Evolutionary conservation across 1,140 invertebrate genomes (phyloP).

Genomic region (Drosophila setifemur): DNA sequence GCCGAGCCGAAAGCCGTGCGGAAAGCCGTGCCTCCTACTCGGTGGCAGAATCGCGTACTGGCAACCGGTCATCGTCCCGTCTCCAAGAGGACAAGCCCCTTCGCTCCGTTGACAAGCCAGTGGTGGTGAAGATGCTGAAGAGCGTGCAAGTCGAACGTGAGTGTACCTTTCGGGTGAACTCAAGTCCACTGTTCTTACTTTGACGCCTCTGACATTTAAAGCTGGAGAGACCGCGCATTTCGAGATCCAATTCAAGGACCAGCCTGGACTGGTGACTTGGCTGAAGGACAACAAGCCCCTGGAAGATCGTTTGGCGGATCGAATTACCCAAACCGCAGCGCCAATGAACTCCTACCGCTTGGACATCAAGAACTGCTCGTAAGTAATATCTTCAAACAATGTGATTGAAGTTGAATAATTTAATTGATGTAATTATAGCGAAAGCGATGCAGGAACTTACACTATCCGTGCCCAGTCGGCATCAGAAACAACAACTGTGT

Average conservation of each 20-base stretch:
- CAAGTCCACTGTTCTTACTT: too few relatives aligned
- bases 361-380: constrained; percentile 90
- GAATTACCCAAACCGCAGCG: constrained; percentile 86
- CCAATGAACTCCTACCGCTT: constrained; percentile 86
- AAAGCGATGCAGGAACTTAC: constrained; percentile 94
- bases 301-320: constrained; percentile 89
- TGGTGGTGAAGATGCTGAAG: constrained; percentile 88
- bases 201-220: constrained; percentile 71
- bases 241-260: constrained; percentile 89
- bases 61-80: constrained; percentile 53
- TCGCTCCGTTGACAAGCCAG: constrained; percentile 83
- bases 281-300: constrained; percentile 94
- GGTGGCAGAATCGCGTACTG: constrained; percentile 52
- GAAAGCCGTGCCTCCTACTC: constrained; percentile 63
- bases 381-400: background rate
- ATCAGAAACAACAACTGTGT: constrained; percentile 91
- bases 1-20: constrained; percentile 61
- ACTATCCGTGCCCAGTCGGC: constrained; percentile 93
- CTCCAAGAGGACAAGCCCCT: constrained; percentile 53
- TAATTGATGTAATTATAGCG: constrained; percentile 68
- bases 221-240: constrained; percentile 94
- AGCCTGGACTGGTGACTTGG: constrained; percentile 89
- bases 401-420: background rate
- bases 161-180: constrained; percentile 69
- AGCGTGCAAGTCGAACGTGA: constrained; percentile 91